A percentile compares a stretch with the other conserved stretches of the same genome.
Evolutionary conservation across 2,888 invertebrate species (phyloP).

Genomic region (Caenorhabditis sp.): DNA sequence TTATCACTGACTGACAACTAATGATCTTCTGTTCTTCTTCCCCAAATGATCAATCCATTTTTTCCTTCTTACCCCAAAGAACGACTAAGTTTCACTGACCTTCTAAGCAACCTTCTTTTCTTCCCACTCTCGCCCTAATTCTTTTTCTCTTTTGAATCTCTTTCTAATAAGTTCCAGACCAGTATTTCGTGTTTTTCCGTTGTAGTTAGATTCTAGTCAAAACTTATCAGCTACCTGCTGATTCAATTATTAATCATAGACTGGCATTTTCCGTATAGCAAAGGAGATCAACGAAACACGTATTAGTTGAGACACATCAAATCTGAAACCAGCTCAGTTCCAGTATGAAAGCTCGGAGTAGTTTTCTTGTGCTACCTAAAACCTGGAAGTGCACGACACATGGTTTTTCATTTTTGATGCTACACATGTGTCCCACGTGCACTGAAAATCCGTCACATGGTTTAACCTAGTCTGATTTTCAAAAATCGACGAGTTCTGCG

Average conservation of each 20-base stretch:
- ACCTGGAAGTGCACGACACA: constrained; percentile 11
- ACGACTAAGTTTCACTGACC: constrained; percentile 34
- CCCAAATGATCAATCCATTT: background rate
- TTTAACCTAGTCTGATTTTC: constrained; percentile 7
- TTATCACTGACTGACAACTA: constrained; percentile 22
- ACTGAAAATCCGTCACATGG: constrained; percentile 10
- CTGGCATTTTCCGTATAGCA: background rate
- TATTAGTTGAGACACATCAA: constrained; percentile 25
- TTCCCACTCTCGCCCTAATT: constrained; percentile 2
- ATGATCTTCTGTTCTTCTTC: constrained; percentile 32
- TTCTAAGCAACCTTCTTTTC: constrained; percentile 19
- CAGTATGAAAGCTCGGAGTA: too few relatives aligned
- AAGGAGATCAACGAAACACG: constrained; percentile 19
- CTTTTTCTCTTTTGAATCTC: background rate
- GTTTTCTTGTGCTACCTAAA: too few relatives aligned
- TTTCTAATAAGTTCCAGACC: constrained; percentile 3
- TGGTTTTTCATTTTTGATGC: constrained; percentile 2
- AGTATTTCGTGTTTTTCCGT: constrained; percentile 7
- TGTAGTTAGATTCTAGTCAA: constrained; percentile 5
- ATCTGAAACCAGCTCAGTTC: too few relatives aligned
- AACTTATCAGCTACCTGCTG: background rate
- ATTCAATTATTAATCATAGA: constrained; percentile 17
- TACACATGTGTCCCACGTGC: constrained; percentile 24
- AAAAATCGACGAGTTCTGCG: constrained; percentile 9
- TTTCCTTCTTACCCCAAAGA: constrained; percentile 19